Evolutionary conservation across 2,888 invertebrate species (phyloP).

Genomic region (Eueremaeus valkanovi): DNA sequence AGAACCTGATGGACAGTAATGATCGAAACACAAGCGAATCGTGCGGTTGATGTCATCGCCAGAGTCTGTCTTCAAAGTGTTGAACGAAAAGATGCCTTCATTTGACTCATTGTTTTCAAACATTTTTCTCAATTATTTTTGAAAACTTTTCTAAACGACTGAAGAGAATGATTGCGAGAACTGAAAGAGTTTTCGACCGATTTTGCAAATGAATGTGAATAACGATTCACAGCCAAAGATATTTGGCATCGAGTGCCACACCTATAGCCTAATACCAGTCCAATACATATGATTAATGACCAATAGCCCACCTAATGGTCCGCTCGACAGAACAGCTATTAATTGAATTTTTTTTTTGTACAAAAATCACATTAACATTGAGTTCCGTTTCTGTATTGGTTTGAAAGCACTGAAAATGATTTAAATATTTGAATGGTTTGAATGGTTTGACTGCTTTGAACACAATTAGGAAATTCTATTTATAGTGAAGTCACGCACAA

Average conservation of each 20-base stretch:
- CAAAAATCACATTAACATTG: not conserved
- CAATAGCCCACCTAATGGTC: no score
- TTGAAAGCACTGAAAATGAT: no score
- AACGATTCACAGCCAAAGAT: not conserved
- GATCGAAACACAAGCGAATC: not conserved
- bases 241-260: no score
- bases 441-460: no score
- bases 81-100: not conserved
- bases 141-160: not conserved
- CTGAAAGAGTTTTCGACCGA: not conserved
- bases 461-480: no score
- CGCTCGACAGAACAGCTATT: no score
- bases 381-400: not conserved
- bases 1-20: not conserved
- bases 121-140: not conserved
- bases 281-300: no score
- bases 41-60: not conserved
- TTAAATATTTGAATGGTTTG: no score
- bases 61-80: not conserved
- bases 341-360: not conserved
- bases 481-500: no score
- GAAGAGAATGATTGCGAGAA: not conserved
- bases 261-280: no score
- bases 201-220: not conserved
- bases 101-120: not conserved